Evolutionary conservation across 2,888 invertebrate species (phyloP).

Genomic region (Drosophila sordidapex): DNA sequence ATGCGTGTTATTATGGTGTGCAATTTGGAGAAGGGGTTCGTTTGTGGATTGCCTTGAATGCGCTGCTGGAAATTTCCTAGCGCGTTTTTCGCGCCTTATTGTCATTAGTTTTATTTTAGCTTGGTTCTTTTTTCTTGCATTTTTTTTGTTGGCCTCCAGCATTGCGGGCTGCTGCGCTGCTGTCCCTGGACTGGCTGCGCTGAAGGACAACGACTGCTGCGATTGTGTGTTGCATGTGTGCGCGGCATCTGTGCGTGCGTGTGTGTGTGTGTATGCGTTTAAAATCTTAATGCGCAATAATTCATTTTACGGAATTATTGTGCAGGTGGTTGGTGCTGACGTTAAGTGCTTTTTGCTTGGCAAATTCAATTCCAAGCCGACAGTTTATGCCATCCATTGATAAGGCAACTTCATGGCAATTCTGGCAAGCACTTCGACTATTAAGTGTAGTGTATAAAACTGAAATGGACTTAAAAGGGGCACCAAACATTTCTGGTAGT

Average conservation of each 20-base stretch:
- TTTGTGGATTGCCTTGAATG: slow-evolving; percentile 39
- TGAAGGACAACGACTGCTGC: slow-evolving; percentile 52
- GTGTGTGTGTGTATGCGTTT: slow-evolving; percentile 15
- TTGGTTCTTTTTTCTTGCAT: slow-evolving; percentile 9
- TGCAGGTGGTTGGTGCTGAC: slow-evolving; percentile 34
- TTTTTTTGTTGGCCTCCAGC: slow-evolving; percentile 62
- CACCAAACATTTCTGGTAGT: background rate
- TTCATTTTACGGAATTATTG: slow-evolving; percentile 59
- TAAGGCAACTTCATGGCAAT: slow-evolving; percentile 4
- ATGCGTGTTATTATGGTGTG: slow-evolving; percentile 65
- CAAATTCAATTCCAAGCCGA: slow-evolving; percentile 42
- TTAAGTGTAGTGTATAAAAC: slow-evolving; percentile 2
- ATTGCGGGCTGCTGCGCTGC: slow-evolving; percentile 56
- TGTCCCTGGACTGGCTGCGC: slow-evolving; percentile 59
- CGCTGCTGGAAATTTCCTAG: slow-evolving; percentile 43
- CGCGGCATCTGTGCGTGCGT: background rate
- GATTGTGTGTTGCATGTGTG: slow-evolving; percentile 18
- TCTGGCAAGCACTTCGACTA: background rate
- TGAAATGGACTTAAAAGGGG: background rate
- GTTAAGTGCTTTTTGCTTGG: slow-evolving; percentile 45
- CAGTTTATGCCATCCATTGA: slow-evolving; percentile 19
- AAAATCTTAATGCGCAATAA: slow-evolving; percentile 66
- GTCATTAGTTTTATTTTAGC: slow-evolving; percentile 51
- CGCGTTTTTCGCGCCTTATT: slow-evolving; percentile 65
- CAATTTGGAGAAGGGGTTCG: background rate